Conservation (phyloP, 2,113 vertebrate species). For the Lasiurus borealis region DNA sequence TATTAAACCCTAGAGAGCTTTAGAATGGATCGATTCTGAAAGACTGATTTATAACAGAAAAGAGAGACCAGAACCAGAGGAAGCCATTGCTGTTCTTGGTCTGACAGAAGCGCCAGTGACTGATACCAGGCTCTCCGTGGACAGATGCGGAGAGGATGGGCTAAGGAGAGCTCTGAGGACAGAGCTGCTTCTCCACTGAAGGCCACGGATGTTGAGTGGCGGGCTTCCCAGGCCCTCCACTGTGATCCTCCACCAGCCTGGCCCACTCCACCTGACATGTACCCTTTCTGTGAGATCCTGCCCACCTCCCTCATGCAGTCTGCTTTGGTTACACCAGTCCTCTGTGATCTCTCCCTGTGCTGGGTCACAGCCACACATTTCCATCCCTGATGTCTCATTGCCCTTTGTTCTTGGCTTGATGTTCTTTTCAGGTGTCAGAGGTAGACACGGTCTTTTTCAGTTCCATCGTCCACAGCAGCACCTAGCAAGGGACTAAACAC, state of each 20-base stretch:
- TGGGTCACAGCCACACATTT: neutral
- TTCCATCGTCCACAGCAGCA: neutral
- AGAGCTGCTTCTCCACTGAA: neutral
- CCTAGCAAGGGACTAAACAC: neutral
- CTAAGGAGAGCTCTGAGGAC: neutral
- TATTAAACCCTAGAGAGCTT: neutral
- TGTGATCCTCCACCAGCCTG: neutral
- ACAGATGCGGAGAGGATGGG: neutral
- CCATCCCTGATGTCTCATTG: neutral
- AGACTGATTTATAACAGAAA: slow-evolving; percentile 49
- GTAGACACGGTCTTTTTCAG: neutral
- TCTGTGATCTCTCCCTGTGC: neutral
- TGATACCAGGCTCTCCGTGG: neutral
- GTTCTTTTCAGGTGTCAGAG: neutral
- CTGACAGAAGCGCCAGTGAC: neutral
- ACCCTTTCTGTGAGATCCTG: neutral
- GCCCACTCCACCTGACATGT: neutral
- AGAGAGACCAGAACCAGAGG: neutral
- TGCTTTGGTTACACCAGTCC: neutral
- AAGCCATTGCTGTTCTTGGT: neutral
- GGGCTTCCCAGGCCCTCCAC: neutral
- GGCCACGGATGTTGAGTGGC: neutral
- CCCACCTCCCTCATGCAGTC: neutral
- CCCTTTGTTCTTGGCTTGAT: neutral
- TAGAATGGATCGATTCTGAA: neutral